Evolutionary conservation across 2,888 invertebrate genomes (phyloP), one percentile per base, ranked within the genome.

Genomic region (Apoda limacodes): DNA sequence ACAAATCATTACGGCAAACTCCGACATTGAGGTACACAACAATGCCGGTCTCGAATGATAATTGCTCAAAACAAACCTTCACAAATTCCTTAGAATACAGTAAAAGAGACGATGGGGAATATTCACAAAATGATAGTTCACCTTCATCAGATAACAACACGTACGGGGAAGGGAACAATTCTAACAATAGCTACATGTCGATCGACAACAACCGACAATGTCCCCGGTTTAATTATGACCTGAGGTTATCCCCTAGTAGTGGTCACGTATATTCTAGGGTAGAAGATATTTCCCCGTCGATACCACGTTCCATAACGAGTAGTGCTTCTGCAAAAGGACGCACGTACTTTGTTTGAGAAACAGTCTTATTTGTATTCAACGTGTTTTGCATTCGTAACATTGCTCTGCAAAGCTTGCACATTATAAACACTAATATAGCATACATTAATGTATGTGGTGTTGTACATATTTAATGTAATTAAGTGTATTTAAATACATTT

Each of bases 121-220:
- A 71, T 41, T 81, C 69, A 61, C 83, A 71, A 75, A 83, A 68
- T 76, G 84, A 69, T 82, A 85, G 71, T 74, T 85, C 64, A 66
- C 83, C 71, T 50, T 80, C 80, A 29, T 78, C 78, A 11, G 78
- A 78, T 46, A 71, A 70, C 55, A 85, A 83, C 60, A 85, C 85
- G 58, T 85, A 85, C 56, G 85, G 85, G 50, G 85, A 85, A 59
- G 85, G 84, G 50, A 83, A 85, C 54, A 82, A 84, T 58, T 75
- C 85, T 53, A 86, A 85, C 66, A 86, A 87, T 66, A 86, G 86
- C 74, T 87, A 87, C 69, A 85, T 86, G 67, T 86, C 86, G 42
- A 86, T 86, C 50, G 86, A 86, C 57, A 76, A 78, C 60, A 76
- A 78, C 60, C 72, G 72, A 54, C 65, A 66, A 57, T 78, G 78